A percentile compares a stretch with the other conserved stretches of the same genome.
phyloP scores from a whole-genome alignment of 2,888 invertebrate genomes.

The Leptinotarsa peninsularis region DNA sequence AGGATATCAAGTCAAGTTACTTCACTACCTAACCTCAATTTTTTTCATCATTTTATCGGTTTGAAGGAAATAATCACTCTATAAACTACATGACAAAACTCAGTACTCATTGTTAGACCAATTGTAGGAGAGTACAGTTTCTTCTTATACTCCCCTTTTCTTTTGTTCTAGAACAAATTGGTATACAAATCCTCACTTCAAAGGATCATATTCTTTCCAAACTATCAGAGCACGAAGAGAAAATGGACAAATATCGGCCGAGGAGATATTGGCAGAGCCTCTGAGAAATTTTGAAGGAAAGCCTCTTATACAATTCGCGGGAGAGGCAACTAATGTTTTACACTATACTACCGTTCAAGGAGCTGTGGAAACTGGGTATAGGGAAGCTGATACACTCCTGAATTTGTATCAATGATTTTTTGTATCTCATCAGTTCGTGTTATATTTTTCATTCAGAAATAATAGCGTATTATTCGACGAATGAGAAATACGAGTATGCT shows the following conservation, averaged over 20 bases:
- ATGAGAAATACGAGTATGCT: too few relatives aligned
- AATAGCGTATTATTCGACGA: too few relatives aligned
- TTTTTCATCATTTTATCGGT: background rate
- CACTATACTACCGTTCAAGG: constrained; percentile 68
- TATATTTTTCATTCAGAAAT: too few relatives aligned
- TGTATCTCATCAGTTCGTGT: too few relatives aligned
- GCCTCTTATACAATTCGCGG: constrained; percentile 70
- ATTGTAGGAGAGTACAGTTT: background rate
- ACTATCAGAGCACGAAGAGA: constrained; percentile 34
- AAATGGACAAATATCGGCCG: constrained; percentile 3
- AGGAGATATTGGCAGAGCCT: constrained; percentile 32
- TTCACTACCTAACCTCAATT: too few relatives aligned
- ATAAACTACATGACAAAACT: background rate
- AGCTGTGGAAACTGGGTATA: constrained; percentile 66
- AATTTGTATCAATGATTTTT: constrained; percentile 22
- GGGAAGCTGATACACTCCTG: constrained; percentile 65
- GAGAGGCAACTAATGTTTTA: constrained; percentile 68
- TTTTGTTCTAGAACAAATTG: constrained; percentile 47
- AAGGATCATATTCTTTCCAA: constrained; percentile 52
- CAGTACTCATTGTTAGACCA: background rate
- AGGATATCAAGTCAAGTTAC: too few relatives aligned
- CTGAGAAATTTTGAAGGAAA: constrained; percentile 56
- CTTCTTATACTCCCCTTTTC: background rate
- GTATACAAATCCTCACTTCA: constrained; percentile 52
- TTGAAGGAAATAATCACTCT: too few relatives aligned